These are phyloP conservation scores for Automeris io DNA, from an alignment of 2,888 invertebrate species.

Conservation along the genomic window DNA sequence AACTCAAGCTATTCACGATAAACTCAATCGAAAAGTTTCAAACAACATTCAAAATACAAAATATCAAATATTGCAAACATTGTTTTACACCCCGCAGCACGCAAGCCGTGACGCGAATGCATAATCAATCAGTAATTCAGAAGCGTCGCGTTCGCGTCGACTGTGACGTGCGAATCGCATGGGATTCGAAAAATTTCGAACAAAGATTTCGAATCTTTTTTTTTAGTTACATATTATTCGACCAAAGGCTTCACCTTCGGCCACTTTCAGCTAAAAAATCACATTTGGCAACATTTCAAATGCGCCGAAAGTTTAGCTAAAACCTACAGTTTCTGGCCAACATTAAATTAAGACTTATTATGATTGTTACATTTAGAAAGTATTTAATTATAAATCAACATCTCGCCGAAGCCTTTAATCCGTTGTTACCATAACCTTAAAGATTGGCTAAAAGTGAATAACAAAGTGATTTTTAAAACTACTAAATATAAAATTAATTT, in stretches of 20 bases:
- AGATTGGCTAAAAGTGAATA: no score
- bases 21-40: neutral
- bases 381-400: no score
- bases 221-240: conserved; percentile 49
- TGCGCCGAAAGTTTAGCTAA: no score
- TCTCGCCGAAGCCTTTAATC: no score
- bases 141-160: conserved; percentile 36
- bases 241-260: conserved; percentile 16
- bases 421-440: no score
- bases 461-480: no score
- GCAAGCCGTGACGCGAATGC: conserved; percentile 64
- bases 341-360: no score
- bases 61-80: conserved; percentile 23
- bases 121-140: conserved; percentile 74
- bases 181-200: conserved; percentile 58
- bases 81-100: conserved; percentile 51
- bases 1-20: neutral
- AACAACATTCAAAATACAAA: neutral
- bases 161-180: conserved; percentile 55
- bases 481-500: no score
- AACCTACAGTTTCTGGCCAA: no score
- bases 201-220: conserved; percentile 60
- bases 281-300: no score
- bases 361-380: no score
- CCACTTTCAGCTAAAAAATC: neutral